phyloP scores from a whole-genome alignment of 2,888 invertebrate species.

The Salpingus planirostris region DNA sequence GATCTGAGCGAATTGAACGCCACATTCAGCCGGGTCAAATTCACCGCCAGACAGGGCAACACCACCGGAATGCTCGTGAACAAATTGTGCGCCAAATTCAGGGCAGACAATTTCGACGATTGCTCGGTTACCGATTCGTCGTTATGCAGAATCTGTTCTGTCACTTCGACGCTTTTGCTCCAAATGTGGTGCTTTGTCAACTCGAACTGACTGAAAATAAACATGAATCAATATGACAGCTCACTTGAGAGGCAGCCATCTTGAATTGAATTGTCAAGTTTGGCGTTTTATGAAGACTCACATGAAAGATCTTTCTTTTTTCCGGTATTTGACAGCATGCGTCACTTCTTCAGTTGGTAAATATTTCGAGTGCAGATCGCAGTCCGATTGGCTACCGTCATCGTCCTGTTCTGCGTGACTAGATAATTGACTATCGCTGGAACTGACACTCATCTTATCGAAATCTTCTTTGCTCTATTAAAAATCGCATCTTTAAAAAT shows the following conservation, averaged over 20 bases:
- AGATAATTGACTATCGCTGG: conserved; percentile 41
- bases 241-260: not conserved
- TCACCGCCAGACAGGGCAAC: conserved; percentile 83
- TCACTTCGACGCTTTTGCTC: conserved; percentile 58
- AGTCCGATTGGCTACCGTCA: conserved; percentile 32
- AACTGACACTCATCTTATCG: conserved; percentile 39
- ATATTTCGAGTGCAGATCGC: conserved; percentile 30
- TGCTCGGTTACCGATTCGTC: conserved; percentile 49
- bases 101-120: conserved; percentile 58
- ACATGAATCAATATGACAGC: too few species aligned
- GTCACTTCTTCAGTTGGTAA: conserved; percentile 29
- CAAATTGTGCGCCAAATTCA: conserved; percentile 87
- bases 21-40: conserved; percentile 80
- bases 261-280: not conserved
- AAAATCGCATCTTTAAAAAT: conserved; percentile 4
- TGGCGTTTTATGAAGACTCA: too few species aligned
- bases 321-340: conserved; percentile 33
- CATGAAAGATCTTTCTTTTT: conserved; percentile 38
- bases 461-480: conserved; percentile 33
- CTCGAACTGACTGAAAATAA: conserved; percentile 48
- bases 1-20: conserved; percentile 75
- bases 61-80: conserved; percentile 81
- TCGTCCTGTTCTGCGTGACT: conserved; percentile 34
- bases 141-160: conserved; percentile 53
- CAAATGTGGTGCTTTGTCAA: conserved; percentile 71